These are phyloP conservation scores for Oncorhynchus masou DNA, from an alignment of 2,113 vertebrate genomes.

Conservation along the genomic window DNA sequence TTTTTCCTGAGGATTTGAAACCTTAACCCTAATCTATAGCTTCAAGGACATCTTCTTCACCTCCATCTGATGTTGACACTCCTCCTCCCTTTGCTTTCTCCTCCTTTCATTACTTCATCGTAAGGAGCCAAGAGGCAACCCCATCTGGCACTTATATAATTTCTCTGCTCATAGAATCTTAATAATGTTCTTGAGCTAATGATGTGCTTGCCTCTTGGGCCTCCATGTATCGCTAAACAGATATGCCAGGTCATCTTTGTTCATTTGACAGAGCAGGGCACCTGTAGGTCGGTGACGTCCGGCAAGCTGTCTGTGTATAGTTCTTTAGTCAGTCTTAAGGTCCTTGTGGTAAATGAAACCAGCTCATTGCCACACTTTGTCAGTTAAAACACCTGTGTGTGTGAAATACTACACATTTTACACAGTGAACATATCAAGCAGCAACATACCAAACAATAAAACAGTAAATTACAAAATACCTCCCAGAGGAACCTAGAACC, in stretches of 20 bases:
- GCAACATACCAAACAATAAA: neutral
- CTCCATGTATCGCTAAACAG: neutral
- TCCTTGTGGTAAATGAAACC: neutral
- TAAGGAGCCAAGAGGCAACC: neutral
- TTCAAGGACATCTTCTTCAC: neutral
- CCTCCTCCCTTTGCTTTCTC: too few relatives aligned
- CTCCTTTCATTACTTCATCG: too few relatives aligned
- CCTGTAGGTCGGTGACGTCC: neutral
- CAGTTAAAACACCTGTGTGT: neutral
- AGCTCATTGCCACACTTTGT: neutral
- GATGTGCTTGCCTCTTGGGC: neutral
- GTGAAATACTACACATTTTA: neutral
- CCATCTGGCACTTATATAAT: neutral
- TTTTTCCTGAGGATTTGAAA: neutral
- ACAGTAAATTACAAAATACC: neutral
- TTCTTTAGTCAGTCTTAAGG: neutral
- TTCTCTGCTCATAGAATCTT: neutral
- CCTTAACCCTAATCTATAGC: neutral
- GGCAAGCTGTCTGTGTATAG: neutral
- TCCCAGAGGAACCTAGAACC: neutral
- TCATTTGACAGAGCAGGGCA: neutral
- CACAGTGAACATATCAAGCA: slow-evolving; percentile 4
- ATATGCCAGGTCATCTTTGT: neutral
- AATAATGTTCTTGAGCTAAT: too few relatives aligned
- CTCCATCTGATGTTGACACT: neutral